Conservation (phyloP, 1,140 invertebrate genomes). For the Cheumatopsyche charites region DNA sequence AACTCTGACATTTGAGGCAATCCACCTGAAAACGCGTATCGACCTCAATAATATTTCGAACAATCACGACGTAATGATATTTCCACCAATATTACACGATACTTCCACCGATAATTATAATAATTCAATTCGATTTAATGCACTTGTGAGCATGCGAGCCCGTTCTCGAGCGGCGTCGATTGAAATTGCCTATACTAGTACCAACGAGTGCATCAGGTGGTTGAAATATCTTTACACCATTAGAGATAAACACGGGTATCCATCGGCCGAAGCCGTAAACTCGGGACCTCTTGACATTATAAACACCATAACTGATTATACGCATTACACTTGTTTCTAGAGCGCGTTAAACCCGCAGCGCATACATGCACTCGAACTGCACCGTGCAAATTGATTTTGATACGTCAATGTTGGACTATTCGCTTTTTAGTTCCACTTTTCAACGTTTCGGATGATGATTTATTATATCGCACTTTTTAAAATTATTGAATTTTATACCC, state of each 20-base stretch:
- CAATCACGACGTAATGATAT: background rate
- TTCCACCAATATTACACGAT: background rate
- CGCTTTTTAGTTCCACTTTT: background rate
- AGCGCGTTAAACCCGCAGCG: background rate
- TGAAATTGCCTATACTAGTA: conserved; percentile 26
- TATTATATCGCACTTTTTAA: background rate
- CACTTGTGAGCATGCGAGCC: background rate
- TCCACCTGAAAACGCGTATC: background rate
- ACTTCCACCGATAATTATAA: background rate
- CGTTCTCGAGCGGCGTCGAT: background rate
- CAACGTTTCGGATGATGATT: background rate
- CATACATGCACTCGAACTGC: background rate
- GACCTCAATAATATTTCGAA: background rate
- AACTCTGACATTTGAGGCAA: too few species aligned
- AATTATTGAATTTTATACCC: background rate
- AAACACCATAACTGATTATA: conserved; percentile 36
- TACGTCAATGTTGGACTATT: background rate
- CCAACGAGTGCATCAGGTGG: conserved; percentile 31
- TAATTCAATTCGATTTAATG: background rate
- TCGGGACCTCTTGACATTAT: conserved; percentile 33
- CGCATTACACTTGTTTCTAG: conserved; percentile 38
- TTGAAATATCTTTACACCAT: conserved; percentile 32
- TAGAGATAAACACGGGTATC: conserved; percentile 36
- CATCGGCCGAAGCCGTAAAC: conserved; percentile 1
- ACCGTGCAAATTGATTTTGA: background rate